Percentiles rank a stretch among this genome's conserved stretches.
Evolutionary conservation across 2,888 invertebrate species (phyloP).

Genomic region (Clepsis dumicolana): DNA sequence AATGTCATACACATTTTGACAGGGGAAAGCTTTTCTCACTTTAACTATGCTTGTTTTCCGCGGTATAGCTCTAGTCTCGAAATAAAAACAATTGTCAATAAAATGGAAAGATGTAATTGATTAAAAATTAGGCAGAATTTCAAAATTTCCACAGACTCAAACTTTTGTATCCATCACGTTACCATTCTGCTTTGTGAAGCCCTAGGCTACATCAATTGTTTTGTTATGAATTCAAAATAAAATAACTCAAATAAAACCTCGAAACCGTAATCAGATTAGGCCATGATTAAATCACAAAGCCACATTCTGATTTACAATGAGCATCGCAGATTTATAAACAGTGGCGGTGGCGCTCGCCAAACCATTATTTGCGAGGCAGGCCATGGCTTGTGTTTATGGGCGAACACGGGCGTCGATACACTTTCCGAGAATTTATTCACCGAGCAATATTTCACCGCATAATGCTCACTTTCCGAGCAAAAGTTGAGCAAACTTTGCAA

Average conservation of each 20-base stretch:
- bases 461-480: constrained; percentile 30
- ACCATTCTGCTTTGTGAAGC: too few relatives aligned
- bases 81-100: too few relatives aligned
- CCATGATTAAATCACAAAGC: background rate
- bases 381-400: constrained; percentile 37
- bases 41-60: too few relatives aligned
- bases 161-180: too few relatives aligned
- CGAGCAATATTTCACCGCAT: constrained; percentile 32
- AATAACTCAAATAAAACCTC: background rate
- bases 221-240: background rate
- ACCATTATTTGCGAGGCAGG: constrained; percentile 26
- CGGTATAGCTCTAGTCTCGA: too few relatives aligned
- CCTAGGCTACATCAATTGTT: too few relatives aligned
- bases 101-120: too few relatives aligned
- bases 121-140: too few relatives aligned
- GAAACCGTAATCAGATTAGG: background rate
- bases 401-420: constrained; percentile 22
- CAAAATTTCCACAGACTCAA: too few relatives aligned
- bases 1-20: too few relatives aligned
- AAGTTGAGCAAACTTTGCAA: constrained; percentile 6
- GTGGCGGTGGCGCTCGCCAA: constrained; percentile 29
- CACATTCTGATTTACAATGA: constrained; percentile 36
- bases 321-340: constrained; percentile 22
- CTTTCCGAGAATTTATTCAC: constrained; percentile 31
- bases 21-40: too few relatives aligned